These are phyloP conservation scores for Falco concolor DNA, from an alignment of 2,797 vertebrate species.

Conservation along the genomic window DNA sequence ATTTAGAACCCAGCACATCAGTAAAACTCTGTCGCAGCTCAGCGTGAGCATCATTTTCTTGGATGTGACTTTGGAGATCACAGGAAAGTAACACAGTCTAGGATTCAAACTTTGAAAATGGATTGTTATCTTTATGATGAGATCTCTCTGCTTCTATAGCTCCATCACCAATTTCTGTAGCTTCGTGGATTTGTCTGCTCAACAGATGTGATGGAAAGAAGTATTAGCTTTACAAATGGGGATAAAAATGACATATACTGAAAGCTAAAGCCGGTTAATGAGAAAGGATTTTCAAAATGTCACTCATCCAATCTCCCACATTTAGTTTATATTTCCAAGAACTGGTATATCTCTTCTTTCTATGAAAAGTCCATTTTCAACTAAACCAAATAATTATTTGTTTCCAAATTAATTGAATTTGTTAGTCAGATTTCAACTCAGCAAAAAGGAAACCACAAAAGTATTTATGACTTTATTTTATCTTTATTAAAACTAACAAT, in stretches of 20 bases:
- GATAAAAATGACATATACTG: conserved; percentile 46
- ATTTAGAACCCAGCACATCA: conserved; percentile 38
- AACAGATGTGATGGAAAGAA: conserved; percentile 15
- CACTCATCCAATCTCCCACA: conserved; percentile 3
- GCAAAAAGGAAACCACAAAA: conserved; percentile 27
- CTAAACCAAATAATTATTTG: conserved; percentile 49
- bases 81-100: neutral
- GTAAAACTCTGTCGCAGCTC: neutral
- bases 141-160: neutral
- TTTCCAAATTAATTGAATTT: conserved; percentile 53
- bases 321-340: conserved; percentile 14
- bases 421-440: conserved; percentile 36
- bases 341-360: neutral
- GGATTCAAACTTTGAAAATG: neutral
- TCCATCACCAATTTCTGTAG: neutral
- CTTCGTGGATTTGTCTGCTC: conserved; percentile 5
- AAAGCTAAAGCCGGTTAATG: conserved; percentile 54
- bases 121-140: neutral
- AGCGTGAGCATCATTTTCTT: neutral
- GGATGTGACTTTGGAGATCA: neutral
- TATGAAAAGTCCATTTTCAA: neutral
- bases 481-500: conserved; percentile 51
- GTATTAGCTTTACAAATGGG: conserved; percentile 58
- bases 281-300: conserved; percentile 50
- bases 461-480: conserved; percentile 52